Evolutionary conservation across 2,797 vertebrate genomes (phyloP).

Genomic region (Lepilemur septentrionalis): DNA sequence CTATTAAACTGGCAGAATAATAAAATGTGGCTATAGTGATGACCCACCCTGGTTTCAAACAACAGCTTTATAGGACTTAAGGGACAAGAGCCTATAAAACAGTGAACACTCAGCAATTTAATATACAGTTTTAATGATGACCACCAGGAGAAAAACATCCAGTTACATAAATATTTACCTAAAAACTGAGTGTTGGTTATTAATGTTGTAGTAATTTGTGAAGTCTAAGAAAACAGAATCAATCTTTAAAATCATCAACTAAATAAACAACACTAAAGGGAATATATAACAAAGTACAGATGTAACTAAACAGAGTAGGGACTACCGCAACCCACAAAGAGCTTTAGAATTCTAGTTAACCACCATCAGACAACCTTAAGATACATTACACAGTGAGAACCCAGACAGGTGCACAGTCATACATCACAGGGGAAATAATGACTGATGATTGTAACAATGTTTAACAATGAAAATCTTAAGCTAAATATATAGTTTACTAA

Average conservation of each 20-base stretch:
- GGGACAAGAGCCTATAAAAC: neutral
- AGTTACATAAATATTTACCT: neutral
- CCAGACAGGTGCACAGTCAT: neutral
- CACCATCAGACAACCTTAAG: neutral
- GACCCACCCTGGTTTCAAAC: neutral
- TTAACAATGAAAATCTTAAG: neutral
- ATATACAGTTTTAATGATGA: neutral
- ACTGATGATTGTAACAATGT: neutral
- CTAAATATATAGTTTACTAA: neutral
- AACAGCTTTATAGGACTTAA: neutral
- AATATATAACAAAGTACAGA: neutral
- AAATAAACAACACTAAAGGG: neutral
- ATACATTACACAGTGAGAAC: neutral
- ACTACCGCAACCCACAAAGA: neutral
- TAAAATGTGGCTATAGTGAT: neutral
- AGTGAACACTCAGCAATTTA: neutral
- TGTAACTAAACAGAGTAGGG: neutral
- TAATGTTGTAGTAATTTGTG: neutral
- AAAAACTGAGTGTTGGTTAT: neutral
- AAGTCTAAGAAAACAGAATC: neutral
- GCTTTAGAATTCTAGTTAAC: neutral
- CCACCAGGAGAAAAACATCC: neutral
- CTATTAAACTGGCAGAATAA: neutral
- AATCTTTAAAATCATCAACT: neutral
- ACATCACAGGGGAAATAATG: neutral